A percentile compares a stretch with the other conserved stretches of the same genome.
Conservation (phyloP, 2,113 vertebrate genomes). For the Puntigrus tetrazona region DNA sequence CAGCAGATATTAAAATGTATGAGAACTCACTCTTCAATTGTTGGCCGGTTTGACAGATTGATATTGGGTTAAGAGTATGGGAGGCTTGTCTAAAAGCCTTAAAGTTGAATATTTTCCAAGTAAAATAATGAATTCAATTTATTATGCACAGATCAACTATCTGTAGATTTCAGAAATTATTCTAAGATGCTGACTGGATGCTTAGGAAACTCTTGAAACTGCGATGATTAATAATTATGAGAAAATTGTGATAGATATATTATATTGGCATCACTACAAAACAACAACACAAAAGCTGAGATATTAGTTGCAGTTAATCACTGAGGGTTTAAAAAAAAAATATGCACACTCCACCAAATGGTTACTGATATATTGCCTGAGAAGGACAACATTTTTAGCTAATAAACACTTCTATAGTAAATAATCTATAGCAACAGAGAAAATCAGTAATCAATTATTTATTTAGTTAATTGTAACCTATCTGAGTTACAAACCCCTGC, state of each 20-base stretch:
- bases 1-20: not conserved
- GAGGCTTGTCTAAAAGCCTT: not conserved
- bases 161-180: not conserved
- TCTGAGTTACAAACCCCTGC: not conserved
- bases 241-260: not conserved
- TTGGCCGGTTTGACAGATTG: not conserved
- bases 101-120: not conserved
- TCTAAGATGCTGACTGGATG: not conserved
- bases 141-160: not conserved
- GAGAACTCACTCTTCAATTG: not conserved
- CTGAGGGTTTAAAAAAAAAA: not conserved
- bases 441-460: not conserved
- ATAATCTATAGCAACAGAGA: not conserved
- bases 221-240: not conserved
- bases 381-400: not conserved
- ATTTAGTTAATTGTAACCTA: not conserved
- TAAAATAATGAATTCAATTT: not conserved
- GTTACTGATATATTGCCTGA: not conserved
- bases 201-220: not conserved
- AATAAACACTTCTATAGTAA: not conserved
- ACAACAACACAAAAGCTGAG: not conserved
- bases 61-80: not conserved
- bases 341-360: not conserved
- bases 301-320: not conserved
- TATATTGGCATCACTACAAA: not conserved